Percentiles rank a stretch among this genome's conserved stretches.
Conservation (phyloP, 2,113 vertebrate genomes). For the Setophaga coronata region DNA sequence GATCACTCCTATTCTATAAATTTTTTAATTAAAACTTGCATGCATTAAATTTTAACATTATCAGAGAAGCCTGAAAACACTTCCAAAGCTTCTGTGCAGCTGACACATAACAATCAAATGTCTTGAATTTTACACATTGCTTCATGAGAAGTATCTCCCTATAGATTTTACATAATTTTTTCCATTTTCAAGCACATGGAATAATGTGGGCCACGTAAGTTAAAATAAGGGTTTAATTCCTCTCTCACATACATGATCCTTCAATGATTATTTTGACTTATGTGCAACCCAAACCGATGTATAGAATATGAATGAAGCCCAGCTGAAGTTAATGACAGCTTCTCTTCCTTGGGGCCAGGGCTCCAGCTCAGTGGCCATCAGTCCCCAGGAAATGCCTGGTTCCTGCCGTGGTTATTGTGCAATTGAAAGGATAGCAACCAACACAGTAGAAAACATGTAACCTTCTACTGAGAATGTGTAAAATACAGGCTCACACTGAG, state of each 20-base stretch:
- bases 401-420: background rate
- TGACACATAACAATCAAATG: background rate
- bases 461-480: background rate
- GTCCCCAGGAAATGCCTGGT: background rate
- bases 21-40: background rate
- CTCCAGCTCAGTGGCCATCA: background rate
- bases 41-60: background rate
- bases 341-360: background rate
- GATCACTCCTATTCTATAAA: background rate
- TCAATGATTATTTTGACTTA: background rate
- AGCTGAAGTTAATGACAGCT: background rate
- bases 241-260: background rate
- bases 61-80: background rate
- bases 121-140: background rate
- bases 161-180: background rate
- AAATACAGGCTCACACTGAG: background rate
- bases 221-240: background rate
- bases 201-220: background rate
- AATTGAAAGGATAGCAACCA: conserved; percentile 17
- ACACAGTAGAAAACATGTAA: background rate
- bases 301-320: background rate
- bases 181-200: background rate
- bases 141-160: background rate
- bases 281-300: background rate
- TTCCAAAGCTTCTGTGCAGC: background rate